Conservation (phyloP, 2,113 vertebrate species). For the Tinamus guttatus region DNA sequence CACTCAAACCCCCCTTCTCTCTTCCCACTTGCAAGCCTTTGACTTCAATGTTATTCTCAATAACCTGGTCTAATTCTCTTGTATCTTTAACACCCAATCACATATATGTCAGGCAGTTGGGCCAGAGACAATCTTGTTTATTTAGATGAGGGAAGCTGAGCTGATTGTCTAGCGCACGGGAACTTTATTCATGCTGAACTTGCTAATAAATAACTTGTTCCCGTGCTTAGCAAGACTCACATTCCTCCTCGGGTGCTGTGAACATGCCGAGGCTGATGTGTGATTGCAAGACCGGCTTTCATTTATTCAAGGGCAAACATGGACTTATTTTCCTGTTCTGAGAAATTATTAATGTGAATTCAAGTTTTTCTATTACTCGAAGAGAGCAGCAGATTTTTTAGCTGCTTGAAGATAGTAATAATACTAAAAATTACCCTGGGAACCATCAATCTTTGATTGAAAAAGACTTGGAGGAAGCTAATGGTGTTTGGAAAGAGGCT, state of each 20-base stretch:
- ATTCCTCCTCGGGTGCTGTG: background rate
- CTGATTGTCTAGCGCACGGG: background rate
- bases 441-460: background rate
- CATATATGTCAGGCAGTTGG: background rate
- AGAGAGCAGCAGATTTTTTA: background rate
- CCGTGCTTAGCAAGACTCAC: constrained; percentile 13
- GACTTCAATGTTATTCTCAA: background rate
- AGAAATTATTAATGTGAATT: background rate
- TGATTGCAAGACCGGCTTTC: background rate
- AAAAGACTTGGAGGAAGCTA: background rate
- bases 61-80: background rate
- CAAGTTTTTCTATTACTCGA: background rate
- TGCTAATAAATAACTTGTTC: constrained; percentile 11
- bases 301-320: background rate
- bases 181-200: constrained; percentile 26
- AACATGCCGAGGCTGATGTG: background rate
- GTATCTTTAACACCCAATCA: background rate
- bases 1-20: background rate
- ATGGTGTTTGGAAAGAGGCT: background rate
- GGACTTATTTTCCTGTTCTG: background rate
- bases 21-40: background rate
- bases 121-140: background rate
- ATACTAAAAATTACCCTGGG: background rate
- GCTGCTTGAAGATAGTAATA: background rate
- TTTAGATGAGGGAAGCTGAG: background rate